Evolutionary conservation across 2,888 invertebrate species (phyloP).

Genomic region (Drosophila prolongata): DNA sequence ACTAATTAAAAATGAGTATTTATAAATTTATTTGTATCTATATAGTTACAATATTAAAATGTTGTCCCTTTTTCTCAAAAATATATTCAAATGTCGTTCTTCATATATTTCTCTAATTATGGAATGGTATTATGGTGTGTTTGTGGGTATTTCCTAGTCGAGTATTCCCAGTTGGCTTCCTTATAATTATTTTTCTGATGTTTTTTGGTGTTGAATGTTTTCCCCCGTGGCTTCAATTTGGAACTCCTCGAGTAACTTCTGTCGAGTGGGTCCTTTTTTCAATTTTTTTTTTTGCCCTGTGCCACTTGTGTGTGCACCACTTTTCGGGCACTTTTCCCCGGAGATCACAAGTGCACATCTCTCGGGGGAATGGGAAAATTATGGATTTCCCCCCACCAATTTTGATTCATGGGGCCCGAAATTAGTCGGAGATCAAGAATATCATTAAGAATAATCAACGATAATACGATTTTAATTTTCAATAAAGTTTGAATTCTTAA

Average conservation of each 20-base stretch:
- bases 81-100: too few species aligned
- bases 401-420: not conserved
- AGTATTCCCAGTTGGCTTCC: not conserved
- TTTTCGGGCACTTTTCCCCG: slow-evolving; percentile 44
- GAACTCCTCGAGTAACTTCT: slow-evolving; percentile 24
- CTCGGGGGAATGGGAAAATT: not conserved
- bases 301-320: slow-evolving; percentile 51
- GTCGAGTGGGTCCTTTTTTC: slow-evolving; percentile 50
- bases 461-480: too few species aligned
- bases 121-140: too few species aligned
- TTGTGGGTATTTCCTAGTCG: not conserved
- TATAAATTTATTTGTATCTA: too few species aligned
- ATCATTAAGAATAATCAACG: not conserved
- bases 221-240: slow-evolving; percentile 33
- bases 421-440: not conserved
- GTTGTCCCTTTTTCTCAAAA: too few species aligned
- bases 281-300: slow-evolving; percentile 26
- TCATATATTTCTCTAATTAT: too few species aligned
- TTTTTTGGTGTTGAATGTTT: slow-evolving; percentile 32
- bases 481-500: too few species aligned
- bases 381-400: not conserved
- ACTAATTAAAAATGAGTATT: too few species aligned
- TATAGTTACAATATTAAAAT: too few species aligned
- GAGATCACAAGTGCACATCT: slow-evolving; percentile 29
- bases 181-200: slow-evolving; percentile 4